These are phyloP conservation scores for Stenchaetothrips biformis DNA, from an alignment of 2,888 invertebrate genomes.

Conservation along the genomic window DNA sequence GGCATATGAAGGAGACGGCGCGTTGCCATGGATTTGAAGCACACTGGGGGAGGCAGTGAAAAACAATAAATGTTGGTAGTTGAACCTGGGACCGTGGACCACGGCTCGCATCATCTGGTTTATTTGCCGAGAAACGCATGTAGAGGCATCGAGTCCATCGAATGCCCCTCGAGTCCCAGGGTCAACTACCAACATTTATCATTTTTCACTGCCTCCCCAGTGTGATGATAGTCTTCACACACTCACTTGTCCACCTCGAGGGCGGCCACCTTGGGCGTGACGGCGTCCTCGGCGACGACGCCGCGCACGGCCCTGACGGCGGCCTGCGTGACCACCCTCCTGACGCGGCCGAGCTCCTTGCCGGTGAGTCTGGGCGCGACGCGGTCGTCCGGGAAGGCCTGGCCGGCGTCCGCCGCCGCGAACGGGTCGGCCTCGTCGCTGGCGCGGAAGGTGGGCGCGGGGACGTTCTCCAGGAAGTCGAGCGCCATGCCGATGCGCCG, in stretches of 20 bases:
- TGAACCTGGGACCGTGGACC: too few relatives aligned
- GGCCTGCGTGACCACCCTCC: constrained; percentile 28
- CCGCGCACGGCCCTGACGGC: constrained; percentile 10
- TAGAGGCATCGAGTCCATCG: too few relatives aligned
- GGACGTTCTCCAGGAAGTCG: constrained; percentile 56
- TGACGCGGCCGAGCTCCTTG: constrained; percentile 34
- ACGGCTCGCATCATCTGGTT: too few relatives aligned
- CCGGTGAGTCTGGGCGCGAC: constrained; percentile 35
- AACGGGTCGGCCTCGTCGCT: constrained; percentile 36
- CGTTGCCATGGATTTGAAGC: too few relatives aligned
- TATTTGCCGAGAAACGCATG: too few relatives aligned
- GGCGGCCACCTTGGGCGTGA: not conserved
- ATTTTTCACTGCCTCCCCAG: too few relatives aligned
- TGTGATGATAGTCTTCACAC: too few relatives aligned
- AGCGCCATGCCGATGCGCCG: constrained; percentile 60
- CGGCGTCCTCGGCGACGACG: not conserved
- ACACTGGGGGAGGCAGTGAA: too few relatives aligned
- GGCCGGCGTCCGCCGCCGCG: constrained; percentile 34
- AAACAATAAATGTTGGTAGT: too few relatives aligned
- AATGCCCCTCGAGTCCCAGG: too few relatives aligned
- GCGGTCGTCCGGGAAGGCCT: constrained; percentile 34
- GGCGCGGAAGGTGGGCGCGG: constrained; percentile 42
- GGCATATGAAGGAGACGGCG: too few relatives aligned
- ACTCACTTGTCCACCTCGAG: constrained; percentile 3
- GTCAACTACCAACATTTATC: too few relatives aligned